A percentile compares a stretch with the other conserved stretches of the same genome.
These are phyloP conservation scores for Ruditapes philippinarum DNA, from an alignment of 1,140 invertebrate genomes.

Conservation along the genomic window DNA sequence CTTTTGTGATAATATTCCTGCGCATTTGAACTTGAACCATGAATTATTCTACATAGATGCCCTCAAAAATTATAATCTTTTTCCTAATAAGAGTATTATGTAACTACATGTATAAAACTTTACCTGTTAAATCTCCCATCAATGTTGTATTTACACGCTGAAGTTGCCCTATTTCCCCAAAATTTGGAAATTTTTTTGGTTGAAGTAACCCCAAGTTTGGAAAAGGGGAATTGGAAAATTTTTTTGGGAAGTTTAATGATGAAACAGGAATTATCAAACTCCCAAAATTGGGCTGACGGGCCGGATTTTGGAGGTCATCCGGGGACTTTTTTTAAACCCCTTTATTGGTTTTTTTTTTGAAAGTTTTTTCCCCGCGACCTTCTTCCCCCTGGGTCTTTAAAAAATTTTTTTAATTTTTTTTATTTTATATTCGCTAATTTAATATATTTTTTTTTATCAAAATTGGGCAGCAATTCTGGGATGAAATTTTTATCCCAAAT, in stretches of 20 bases:
- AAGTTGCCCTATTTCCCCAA: constrained; percentile 57
- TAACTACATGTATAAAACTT: no score
- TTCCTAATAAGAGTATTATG: no score
- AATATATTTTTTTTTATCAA: no score
- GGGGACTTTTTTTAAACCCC: constrained; percentile 17
- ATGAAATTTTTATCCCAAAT: no score
- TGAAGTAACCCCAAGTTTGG: no score
- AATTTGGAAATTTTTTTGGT: constrained; percentile 64
- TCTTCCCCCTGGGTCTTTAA: constrained; percentile 58
- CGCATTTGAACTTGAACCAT: no score
- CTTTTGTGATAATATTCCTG: no score
- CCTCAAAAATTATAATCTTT: no score
- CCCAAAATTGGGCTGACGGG: constrained; percentile 51
- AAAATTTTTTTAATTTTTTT: no score
- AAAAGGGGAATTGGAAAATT: constrained; percentile 68
- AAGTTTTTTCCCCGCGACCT: constrained; percentile 59
- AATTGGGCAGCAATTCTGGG: no score
- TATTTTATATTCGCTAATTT: no score
- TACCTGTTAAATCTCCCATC: constrained; percentile 55
- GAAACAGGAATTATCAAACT: constrained; percentile 37
- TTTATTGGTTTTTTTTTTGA: constrained; percentile 13
- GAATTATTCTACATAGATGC: no score
- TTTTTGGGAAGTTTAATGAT: constrained; percentile 56
- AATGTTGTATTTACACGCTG: constrained; percentile 62
- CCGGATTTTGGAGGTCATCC: constrained; percentile 15